Conservation (phyloP, 1,140 invertebrate species). For the Neodiprion fabricii region DNA sequence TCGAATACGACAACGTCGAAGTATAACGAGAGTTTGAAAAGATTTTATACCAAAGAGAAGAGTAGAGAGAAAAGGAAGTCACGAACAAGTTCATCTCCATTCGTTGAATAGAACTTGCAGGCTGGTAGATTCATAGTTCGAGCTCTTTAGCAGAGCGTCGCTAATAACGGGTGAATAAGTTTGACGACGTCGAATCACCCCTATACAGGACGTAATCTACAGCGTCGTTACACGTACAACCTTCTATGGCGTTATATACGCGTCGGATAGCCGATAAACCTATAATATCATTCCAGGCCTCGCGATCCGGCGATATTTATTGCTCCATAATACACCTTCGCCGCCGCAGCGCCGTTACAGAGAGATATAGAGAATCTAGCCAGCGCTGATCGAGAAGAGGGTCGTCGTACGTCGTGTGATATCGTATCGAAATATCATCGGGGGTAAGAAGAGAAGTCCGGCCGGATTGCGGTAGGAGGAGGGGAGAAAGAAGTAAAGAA, state of each 20-base stretch:
- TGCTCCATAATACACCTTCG: background rate
- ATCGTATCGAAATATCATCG: background rate
- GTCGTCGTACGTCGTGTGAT: background rate
- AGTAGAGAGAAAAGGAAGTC: no score
- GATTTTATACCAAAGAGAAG: no score
- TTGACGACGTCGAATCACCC: background rate
- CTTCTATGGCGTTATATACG: background rate
- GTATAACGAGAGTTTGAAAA: no score
- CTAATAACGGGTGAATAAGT: no score
- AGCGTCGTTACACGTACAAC: background rate
- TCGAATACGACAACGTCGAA: no score
- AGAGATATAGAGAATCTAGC: background rate
- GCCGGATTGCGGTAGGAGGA: slow-evolving; percentile 6
- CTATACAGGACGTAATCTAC: background rate
- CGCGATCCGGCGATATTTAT: background rate
- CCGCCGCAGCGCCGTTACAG: background rate
- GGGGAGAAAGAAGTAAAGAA: slow-evolving; percentile 14
- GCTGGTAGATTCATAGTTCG: no score
- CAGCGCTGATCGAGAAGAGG: background rate
- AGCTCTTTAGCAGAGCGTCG: no score
- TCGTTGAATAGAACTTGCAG: no score
- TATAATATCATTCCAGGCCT: background rate
- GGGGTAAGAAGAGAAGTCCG: no score
- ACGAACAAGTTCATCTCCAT: no score
- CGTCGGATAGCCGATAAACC: background rate